These are phyloP conservation scores for Amblyteles armatorius DNA, from an alignment of 2,888 invertebrate species.

Conservation along the genomic window DNA sequence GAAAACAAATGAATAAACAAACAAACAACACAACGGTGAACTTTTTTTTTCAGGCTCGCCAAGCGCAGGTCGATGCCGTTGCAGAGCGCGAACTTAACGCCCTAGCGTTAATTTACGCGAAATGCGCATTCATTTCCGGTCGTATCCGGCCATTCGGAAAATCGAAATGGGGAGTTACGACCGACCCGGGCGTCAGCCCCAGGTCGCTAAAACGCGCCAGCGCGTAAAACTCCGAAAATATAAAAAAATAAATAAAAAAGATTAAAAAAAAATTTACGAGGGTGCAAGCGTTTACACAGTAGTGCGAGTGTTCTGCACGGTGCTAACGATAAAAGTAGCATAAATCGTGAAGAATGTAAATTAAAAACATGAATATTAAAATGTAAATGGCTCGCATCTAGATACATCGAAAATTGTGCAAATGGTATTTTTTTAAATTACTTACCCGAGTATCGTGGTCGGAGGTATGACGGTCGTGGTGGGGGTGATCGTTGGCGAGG, in stretches of 20 bases:
- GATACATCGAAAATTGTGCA: conserved; percentile 12
- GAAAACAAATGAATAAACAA: conserved; percentile 73
- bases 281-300: conserved; percentile 11
- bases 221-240: conserved; percentile 20
- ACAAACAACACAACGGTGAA: conserved; percentile 38
- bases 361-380: conserved; percentile 21
- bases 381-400: conserved; percentile 19
- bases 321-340: conserved; percentile 44
- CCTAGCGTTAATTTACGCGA: conserved; percentile 14
- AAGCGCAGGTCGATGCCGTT: neutral
- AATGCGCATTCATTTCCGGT: conserved; percentile 37
- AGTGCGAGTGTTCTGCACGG: conserved; percentile 7
- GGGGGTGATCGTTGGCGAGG: conserved; percentile 87
- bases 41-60: conserved; percentile 1
- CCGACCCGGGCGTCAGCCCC: conserved; percentile 2
- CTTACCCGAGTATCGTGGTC: conserved; percentile 82
- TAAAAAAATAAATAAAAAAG: conserved; percentile 6
- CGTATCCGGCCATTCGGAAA: conserved; percentile 39
- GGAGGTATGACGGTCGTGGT: conserved; percentile 79
- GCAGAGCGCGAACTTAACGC: conserved; percentile 1
- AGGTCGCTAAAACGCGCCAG: neutral
- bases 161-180: conserved; percentile 39
- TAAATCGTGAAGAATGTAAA: conserved; percentile 28
- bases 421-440: conserved; percentile 24
- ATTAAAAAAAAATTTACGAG: neutral